Evolutionary conservation across 1,140 invertebrate genomes (phyloP).

Genomic region (Brachionus manjavacas): DNA sequence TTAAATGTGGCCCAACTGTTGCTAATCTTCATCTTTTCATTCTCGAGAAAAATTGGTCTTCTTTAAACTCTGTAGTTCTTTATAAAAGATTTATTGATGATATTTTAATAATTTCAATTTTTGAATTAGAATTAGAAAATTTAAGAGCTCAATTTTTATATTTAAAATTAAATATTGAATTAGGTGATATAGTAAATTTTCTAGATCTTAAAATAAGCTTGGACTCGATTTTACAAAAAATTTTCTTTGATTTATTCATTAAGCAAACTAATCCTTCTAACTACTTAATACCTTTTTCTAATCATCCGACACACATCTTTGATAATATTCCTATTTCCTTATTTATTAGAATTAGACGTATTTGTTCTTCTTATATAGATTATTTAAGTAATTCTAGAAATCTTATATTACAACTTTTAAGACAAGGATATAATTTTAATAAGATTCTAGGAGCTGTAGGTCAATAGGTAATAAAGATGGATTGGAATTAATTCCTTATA

Average conservation of each 20-base stretch:
- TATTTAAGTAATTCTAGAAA: not conserved
- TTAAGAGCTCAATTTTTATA: not conserved
- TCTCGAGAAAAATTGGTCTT: not conserved
- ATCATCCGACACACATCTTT: not conserved
- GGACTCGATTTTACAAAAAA: not conserved
- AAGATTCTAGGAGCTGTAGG: not conserved
- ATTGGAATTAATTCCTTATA: not conserved
- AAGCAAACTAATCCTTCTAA: not conserved
- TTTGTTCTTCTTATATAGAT: not conserved
- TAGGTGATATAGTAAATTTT: not conserved
- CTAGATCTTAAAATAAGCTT: not conserved
- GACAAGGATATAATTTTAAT: not conserved
- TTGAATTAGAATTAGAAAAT: not conserved
- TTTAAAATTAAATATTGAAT: not conserved
- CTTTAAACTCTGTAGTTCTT: not conserved
- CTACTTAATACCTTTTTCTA: not conserved
- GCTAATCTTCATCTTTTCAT: not conserved
- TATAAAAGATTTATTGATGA: conserved; percentile 9
- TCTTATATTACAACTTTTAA: not conserved
- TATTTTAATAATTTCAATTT: not conserved
- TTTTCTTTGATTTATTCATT: not conserved
- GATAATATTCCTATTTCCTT: not conserved
- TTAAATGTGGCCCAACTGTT: not conserved
- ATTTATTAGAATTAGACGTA: not conserved
- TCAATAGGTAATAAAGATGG: not conserved